These are phyloP conservation scores for Protonibea diacanthus DNA, from an alignment of 2,797 vertebrate genomes.

Conservation along the genomic window DNA sequence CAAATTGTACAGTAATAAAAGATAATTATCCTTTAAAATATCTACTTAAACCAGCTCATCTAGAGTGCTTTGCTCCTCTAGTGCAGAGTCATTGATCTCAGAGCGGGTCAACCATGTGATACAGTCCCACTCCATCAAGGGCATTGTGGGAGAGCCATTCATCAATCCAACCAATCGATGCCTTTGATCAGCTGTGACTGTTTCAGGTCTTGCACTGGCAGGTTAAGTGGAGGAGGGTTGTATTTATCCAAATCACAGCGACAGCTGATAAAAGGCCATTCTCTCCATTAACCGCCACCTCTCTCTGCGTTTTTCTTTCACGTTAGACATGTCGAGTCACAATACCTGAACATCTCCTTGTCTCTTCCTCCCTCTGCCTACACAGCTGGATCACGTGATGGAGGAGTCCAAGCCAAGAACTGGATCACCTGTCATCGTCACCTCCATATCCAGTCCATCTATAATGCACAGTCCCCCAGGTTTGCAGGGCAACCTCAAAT, in stretches of 20 bases:
- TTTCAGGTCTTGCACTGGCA: constrained; percentile 19
- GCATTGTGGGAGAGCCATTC: constrained; percentile 12
- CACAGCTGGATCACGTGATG: constrained; percentile 72
- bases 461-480: constrained; percentile 69
- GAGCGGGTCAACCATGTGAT: not conserved
- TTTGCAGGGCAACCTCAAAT: constrained; percentile 72
- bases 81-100: constrained; percentile 1
- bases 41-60: not conserved
- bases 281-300: constrained; percentile 14
- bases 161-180: constrained; percentile 47
- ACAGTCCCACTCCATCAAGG: constrained; percentile 20
- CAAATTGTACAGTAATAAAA: not conserved
- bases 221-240: constrained; percentile 36
- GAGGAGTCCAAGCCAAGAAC: constrained; percentile 66
- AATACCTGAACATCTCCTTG: constrained; percentile 14
- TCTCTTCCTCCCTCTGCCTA: constrained; percentile 31
- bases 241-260: constrained; percentile 28
- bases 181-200: constrained; percentile 43
- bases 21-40: not conserved
- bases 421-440: constrained; percentile 82
- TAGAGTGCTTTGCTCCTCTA: not conserved
- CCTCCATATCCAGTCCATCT: constrained; percentile 83
- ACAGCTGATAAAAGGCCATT: constrained; percentile 17
- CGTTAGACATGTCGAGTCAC: not conserved
- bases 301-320: not conserved